Conservation (phyloP, 92 coral and sea anemone genomes). For the Epizoanthus fatuus region DNA sequence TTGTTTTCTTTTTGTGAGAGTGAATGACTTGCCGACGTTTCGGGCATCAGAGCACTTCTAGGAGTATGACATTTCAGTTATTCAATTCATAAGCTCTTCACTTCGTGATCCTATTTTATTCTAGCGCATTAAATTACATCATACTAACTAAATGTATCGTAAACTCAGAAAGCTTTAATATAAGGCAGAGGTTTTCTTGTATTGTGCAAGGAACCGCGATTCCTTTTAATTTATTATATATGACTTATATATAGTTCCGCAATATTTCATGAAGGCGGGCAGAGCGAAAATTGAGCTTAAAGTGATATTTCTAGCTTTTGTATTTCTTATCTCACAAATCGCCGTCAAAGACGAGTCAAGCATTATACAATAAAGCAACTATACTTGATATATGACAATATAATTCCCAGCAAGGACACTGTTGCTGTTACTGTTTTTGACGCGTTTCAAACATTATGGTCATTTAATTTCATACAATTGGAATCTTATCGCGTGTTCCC, state of each 20-base stretch:
- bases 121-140: neutral
- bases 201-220: too few species aligned
- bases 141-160: neutral
- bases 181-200: neutral
- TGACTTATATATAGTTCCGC: neutral
- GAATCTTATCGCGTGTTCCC: constrained; percentile 38
- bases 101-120: neutral
- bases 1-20: neutral
- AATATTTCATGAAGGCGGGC: neutral
- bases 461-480: constrained; percentile 16
- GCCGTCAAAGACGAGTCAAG: neutral
- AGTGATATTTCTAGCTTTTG: neutral
- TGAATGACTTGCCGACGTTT: neutral
- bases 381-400: neutral
- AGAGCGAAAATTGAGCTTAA: neutral
- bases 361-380: neutral
- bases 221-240: neutral
- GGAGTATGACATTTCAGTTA: neutral
- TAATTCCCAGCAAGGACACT: neutral
- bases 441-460: neutral
- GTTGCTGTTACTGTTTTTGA: neutral
- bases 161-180: neutral
- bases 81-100: neutral
- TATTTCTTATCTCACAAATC: neutral
- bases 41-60: too few species aligned